phyloP scores from a whole-genome alignment of 2,888 invertebrate species.

The Ptychoptera contaminata region DNA sequence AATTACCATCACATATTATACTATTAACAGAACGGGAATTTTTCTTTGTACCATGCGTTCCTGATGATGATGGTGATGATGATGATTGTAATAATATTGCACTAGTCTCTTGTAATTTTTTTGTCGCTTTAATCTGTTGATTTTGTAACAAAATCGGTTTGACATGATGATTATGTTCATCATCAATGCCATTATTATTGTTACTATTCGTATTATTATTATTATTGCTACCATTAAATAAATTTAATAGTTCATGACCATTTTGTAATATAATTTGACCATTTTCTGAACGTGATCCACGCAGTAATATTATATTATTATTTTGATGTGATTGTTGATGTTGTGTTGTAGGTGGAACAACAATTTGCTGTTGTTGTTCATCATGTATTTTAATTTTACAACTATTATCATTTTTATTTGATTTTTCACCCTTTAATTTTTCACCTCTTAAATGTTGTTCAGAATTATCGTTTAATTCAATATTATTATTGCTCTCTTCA shows the following conservation, averaged over 20 bases:
- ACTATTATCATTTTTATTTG: too few species aligned
- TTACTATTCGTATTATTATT: slow-evolving; percentile 11
- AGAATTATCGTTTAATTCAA: too few species aligned
- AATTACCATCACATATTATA: slow-evolving; percentile 4
- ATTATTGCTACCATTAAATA: slow-evolving; percentile 19
- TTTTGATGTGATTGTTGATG: slow-evolving; percentile 15
- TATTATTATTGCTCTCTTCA: slow-evolving; percentile 10
- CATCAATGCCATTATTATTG: slow-evolving; percentile 6
- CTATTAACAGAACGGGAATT: too few species aligned
- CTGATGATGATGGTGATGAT: slow-evolving; percentile 7
- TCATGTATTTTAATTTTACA: slow-evolving; percentile 9
- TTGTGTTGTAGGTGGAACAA: slow-evolving; percentile 2
- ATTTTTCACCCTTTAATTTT: too few species aligned
- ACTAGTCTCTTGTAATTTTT: slow-evolving; percentile 7
- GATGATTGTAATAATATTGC: slow-evolving; percentile 14
- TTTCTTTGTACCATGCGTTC: too few species aligned
- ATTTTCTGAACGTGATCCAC: slow-evolving; percentile 30
- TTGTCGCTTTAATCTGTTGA: slow-evolving; percentile 15
- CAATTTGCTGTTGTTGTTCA: slow-evolving; percentile 15
- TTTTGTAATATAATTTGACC: slow-evolving; percentile 32
- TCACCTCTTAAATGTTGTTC: too few species aligned
- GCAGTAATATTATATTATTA: slow-evolving; percentile 28
- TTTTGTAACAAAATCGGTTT: slow-evolving; percentile 24
- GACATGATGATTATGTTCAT: slow-evolving; percentile 7
- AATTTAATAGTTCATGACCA: slow-evolving; percentile 30